Evolutionary conservation across 2,797 vertebrate species (phyloP), one percentile per base, ranked within the genome.

Genomic region (Holocentrus rufus): DNA sequence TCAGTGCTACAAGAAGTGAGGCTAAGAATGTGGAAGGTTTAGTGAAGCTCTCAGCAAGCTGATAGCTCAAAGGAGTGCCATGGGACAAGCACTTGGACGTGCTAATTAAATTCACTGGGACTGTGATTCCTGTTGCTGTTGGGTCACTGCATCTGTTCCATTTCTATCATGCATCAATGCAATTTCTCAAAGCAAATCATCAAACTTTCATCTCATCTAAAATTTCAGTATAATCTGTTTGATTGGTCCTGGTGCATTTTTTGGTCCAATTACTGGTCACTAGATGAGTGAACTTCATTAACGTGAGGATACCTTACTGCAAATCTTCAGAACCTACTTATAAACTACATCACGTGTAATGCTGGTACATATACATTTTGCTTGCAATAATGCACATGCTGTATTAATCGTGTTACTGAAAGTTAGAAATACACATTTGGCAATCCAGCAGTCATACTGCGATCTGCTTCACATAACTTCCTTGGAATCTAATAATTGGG

Each of bases 361-460:
- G 44, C 14, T 18, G 22, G 20, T 44, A 44, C 5, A 61, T n/a
- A n/a, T n/a, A n/a, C 11, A 90, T 80, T 81, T 67, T 83, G 79
- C 76, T 60, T 22, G 22, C 1, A 52, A 61, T 63, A 65, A 74
- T 23, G 65, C 66, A 11, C 39, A 79, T 66, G 79, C 18, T 55
- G 70, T 54, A 60, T 77, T 82, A 82, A 70, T 60, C 46, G 18
- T 75, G 66, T 81, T 78, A 86, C 1, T 75, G 39, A 39, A 39
- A 46, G 62, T 69, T 84, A 83, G 23, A 71, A 72, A 50, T 2
- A 46, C 9, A 36, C 9, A 31, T 59, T 72, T 47, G 39, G 31
- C 14, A 47, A 47, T 15, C 42, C 49, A 44, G 64, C 50, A 20
- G 9, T 53, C 6, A 34, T 5, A 17, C 54, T 46, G 20, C 10